Percentiles rank a stretch among this genome's conserved stretches.
These are phyloP conservation scores for Pseudococcus viburni DNA, from an alignment of 2,888 invertebrate genomes.

Conservation along the genomic window DNA sequence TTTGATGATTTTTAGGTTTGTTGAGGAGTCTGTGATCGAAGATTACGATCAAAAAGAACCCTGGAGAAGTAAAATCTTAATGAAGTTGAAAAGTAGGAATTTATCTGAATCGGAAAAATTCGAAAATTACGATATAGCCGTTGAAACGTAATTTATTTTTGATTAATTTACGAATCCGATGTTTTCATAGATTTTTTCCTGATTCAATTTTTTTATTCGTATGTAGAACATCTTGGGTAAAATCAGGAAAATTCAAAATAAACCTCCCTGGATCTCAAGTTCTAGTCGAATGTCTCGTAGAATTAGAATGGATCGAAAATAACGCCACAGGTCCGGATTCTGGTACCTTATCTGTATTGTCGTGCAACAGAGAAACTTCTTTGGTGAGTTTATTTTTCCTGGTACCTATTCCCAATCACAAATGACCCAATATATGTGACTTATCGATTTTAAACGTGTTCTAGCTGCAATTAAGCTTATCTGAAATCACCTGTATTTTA, in stretches of 20 bases:
- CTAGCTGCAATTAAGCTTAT: slow-evolving; percentile 80
- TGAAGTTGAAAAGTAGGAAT: slow-evolving; percentile 77
- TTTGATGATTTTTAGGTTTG: neutral
- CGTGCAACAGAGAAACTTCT: slow-evolving; percentile 83
- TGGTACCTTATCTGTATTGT: slow-evolving; percentile 83
- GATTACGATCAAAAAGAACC: slow-evolving; percentile 72
- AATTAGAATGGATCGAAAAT: slow-evolving; percentile 85
- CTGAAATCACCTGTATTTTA: slow-evolving; percentile 83
- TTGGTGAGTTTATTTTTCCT: slow-evolving; percentile 72
- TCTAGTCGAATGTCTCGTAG: slow-evolving; percentile 84
- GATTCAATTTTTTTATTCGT: slow-evolving; percentile 3
- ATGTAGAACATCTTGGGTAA: slow-evolving; percentile 83
- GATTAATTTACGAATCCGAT: too few relatives aligned
- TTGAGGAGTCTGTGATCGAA: slow-evolving; percentile 36
- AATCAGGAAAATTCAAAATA: slow-evolving; percentile 79
- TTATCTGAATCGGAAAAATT: slow-evolving; percentile 73
- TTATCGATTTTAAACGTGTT: slow-evolving; percentile 68
- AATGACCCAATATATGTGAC: neutral
- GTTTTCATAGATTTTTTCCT: slow-evolving; percentile 19
- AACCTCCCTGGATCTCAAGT: slow-evolving; percentile 71
- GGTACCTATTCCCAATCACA: neutral
- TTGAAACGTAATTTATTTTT: slow-evolving; percentile 76
- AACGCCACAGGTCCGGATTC: slow-evolving; percentile 78
- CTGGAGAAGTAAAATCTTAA: slow-evolving; percentile 84
- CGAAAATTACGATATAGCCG: slow-evolving; percentile 81